Evolutionary conservation across 1,140 invertebrate genomes (phyloP).

Genomic region (Ganaspis sp.): DNA sequence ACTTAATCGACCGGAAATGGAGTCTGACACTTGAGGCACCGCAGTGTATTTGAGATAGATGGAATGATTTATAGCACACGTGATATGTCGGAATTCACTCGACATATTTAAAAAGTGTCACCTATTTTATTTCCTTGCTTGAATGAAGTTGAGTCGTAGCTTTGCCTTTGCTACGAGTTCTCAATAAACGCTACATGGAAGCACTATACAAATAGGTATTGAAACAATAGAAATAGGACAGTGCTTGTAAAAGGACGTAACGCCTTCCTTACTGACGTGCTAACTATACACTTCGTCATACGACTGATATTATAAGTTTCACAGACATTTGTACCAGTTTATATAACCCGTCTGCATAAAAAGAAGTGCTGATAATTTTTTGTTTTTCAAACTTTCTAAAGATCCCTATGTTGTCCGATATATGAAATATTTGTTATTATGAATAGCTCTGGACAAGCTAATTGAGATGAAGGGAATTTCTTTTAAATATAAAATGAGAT

Average conservation of each 20-base stretch:
- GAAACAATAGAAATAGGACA: slow-evolving; percentile 23
- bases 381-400: too few relatives aligned
- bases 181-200: neutral
- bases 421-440: too few relatives aligned
- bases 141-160: slow-evolving; percentile 13
- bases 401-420: too few relatives aligned
- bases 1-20: neutral
- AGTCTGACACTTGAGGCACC: neutral
- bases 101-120: neutral
- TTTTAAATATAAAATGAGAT: too few relatives aligned
- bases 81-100: neutral
- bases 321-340: neutral
- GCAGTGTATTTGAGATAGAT: neutral
- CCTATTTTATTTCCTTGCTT: slow-evolving; percentile 16
- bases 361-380: too few relatives aligned
- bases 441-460: too few relatives aligned
- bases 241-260: slow-evolving; percentile 20
- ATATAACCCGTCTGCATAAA: too few relatives aligned
- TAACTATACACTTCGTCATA: neutral
- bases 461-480: too few relatives aligned
- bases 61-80: neutral
- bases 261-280: neutral
- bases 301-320: slow-evolving; percentile 19
- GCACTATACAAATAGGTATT: slow-evolving; percentile 5
- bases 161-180: slow-evolving; percentile 8